A percentile compares a stretch with the other conserved stretches of the same genome.
Conservation (phyloP, 2,113 vertebrate species). For the Carassius auratus region DNA sequence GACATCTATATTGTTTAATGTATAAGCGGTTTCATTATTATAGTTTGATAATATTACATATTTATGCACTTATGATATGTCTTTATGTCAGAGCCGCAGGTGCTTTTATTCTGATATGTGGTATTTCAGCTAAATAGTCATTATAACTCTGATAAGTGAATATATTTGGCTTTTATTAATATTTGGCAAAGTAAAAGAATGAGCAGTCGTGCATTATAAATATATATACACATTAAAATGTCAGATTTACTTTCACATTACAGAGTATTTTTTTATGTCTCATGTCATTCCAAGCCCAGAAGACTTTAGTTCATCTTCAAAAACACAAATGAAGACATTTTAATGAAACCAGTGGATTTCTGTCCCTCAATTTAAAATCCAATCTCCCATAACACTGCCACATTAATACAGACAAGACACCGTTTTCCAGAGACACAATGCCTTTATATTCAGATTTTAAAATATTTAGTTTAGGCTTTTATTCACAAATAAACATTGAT, state of each 20-base stretch:
- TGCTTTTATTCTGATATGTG: background rate
- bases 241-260: background rate
- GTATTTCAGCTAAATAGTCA: background rate
- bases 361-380: background rate
- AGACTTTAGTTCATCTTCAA: background rate
- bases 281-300: background rate
- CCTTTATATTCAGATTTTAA: background rate
- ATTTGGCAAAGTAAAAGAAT: background rate
- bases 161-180: background rate
- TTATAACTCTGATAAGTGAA: background rate
- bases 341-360: background rate
- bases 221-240: background rate
- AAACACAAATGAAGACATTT: background rate
- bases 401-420: no score
- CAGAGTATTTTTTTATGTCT: background rate
- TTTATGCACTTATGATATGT: background rate
- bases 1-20: background rate
- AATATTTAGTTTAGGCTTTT: background rate
- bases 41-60: background rate
- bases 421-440: background rate
- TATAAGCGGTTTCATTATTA: background rate
- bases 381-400: no score
- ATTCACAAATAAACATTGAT: background rate
- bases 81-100: background rate
- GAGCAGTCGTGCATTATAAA: background rate